Percentiles rank a stretch among this genome's conserved stretches.
These are phyloP conservation scores for Selene dorsalis DNA, from an alignment of 2,797 vertebrate species.

Conservation along the genomic window DNA sequence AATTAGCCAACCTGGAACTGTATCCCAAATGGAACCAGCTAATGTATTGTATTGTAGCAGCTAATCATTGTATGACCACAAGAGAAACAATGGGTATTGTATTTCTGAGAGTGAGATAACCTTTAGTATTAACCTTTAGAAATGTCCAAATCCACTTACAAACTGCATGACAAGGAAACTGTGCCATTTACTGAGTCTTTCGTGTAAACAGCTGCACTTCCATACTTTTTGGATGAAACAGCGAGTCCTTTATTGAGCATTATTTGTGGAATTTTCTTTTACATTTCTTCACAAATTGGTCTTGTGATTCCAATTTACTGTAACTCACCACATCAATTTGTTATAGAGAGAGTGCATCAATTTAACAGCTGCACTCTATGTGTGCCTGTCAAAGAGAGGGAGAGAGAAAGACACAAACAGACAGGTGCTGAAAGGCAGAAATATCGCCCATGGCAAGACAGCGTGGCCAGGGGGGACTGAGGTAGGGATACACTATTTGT, in stretches of 20 bases:
- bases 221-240: background rate
- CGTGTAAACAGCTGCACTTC: background rate
- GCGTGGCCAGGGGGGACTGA: background rate
- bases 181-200: background rate
- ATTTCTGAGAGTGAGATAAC: slow-evolving; percentile 43
- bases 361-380: background rate
- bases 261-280: background rate
- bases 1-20: slow-evolving; percentile 11
- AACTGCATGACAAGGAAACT: slow-evolving; percentile 7
- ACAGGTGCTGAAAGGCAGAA: slow-evolving; percentile 11
- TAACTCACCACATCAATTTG: background rate
- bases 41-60: background rate
- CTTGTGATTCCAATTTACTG: slow-evolving; percentile 6
- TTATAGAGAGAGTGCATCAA: background rate
- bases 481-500: slow-evolving; percentile 29
- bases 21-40: slow-evolving; percentile 10
- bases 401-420: no score
- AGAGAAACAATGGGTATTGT: slow-evolving; percentile 27
- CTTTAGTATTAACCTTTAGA: slow-evolving; percentile 52
- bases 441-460: background rate
- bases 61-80: slow-evolving; percentile 23
- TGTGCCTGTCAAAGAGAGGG: slow-evolving; percentile 10
- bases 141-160: slow-evolving; percentile 9
- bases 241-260: background rate
- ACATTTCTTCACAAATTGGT: background rate